These are phyloP conservation scores for Anadara kagoshimensis DNA, from an alignment of 1,140 invertebrate species.

Conservation along the genomic window DNA sequence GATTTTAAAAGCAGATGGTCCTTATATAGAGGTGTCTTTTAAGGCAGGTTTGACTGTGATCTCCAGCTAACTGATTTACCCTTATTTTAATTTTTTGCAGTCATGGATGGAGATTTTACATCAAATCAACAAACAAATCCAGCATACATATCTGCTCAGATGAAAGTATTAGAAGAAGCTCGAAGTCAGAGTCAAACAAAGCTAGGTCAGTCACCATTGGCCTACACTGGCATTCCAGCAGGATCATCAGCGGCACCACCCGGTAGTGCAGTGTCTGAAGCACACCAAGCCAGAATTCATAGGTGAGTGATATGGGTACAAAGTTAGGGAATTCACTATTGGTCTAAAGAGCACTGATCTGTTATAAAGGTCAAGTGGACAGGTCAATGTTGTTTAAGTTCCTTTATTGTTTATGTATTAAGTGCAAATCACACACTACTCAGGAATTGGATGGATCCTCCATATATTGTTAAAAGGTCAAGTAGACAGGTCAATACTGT, in stretches of 20 bases:
- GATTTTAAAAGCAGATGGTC: too few species aligned
- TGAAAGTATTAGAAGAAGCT: conserved; percentile 78
- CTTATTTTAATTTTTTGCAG: conserved; percentile 60
- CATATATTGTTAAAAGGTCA: too few species aligned
- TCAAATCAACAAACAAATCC: conserved; percentile 73
- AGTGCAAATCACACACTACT: too few species aligned
- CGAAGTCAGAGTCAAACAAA: conserved; percentile 42
- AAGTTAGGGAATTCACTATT: background rate
- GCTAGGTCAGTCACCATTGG: conserved; percentile 39
- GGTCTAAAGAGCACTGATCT: too few species aligned
- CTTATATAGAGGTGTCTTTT: too few species aligned
- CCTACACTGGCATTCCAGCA: conserved; percentile 37
- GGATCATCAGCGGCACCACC: conserved; percentile 44
- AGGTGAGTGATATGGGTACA: conserved; percentile 53
- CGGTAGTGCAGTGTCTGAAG: conserved; percentile 80
- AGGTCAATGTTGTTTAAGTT: too few species aligned
- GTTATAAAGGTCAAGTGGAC: too few species aligned
- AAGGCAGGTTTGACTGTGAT: too few species aligned
- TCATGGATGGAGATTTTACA: conserved; percentile 77
- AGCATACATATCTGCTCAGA: conserved; percentile 79
- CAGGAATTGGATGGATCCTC: too few species aligned
- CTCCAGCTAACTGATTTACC: background rate
- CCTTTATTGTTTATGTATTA: too few species aligned
- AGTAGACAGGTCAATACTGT: too few species aligned
- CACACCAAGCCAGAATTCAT: conserved; percentile 83